Conservation (phyloP, 2,797 vertebrate genomes). For the Brotula barbata region DNA sequence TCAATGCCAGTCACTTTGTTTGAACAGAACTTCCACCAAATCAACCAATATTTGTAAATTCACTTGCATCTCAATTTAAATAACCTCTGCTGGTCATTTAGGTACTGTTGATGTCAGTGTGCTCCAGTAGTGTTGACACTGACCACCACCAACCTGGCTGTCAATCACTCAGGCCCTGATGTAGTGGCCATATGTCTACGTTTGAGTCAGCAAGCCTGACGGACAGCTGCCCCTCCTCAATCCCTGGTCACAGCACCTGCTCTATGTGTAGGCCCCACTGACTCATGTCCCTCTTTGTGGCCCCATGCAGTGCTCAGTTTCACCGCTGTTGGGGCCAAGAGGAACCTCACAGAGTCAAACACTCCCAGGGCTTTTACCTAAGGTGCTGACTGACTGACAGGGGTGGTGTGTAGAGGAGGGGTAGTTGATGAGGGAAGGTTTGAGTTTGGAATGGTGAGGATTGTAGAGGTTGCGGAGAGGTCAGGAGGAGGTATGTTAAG, state of each 20-base stretch:
- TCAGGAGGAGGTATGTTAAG: conserved; percentile 25
- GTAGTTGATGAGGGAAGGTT: conserved; percentile 23
- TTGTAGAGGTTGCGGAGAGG: conserved; percentile 34
- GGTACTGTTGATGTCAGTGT: conserved; percentile 21
- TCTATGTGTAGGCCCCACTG: conserved; percentile 60
- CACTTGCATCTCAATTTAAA: too few relatives aligned
- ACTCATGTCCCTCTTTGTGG: conserved; percentile 71
- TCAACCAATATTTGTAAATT: too few relatives aligned
- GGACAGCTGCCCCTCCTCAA: conserved; percentile 73
- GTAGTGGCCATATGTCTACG: conserved; percentile 31
- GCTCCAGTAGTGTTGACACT: conserved; percentile 2
- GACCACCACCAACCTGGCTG: conserved; percentile 17
- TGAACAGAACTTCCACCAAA: too few relatives aligned
- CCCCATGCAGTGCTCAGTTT: conserved; percentile 33
- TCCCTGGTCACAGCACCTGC: conserved; percentile 58
- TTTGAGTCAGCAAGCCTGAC: conserved; percentile 53
- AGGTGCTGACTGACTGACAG: conserved; percentile 35
- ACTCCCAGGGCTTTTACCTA: conserved; percentile 47
- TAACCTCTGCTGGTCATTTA: too few relatives aligned
- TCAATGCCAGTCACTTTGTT: too few relatives aligned
- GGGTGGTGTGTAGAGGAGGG: conserved; percentile 1
- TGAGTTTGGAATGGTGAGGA: conserved; percentile 19
- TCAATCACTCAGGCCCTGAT: conserved; percentile 31
- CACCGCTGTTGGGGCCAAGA: conserved; percentile 38
- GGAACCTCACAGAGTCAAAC: conserved; percentile 47